Base-by-base conservation (phyloP, 2,888 invertebrate genomes). In the Drosophila fungiperda region DNA sequence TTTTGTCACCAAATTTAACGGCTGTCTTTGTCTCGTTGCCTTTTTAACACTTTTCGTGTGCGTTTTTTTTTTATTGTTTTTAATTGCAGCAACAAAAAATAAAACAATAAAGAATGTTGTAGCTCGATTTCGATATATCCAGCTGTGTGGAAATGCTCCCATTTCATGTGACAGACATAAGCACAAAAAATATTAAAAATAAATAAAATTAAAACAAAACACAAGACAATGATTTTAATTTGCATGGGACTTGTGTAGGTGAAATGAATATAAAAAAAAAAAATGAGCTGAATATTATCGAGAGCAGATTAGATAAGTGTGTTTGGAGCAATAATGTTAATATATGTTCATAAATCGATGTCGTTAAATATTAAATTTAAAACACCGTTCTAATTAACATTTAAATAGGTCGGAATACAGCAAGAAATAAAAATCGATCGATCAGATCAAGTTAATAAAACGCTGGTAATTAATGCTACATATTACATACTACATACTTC, bases 141-240 rank as follows among this genome's bases (percentile, higher is more conserved):
- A 20, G 20, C 12, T 45, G 42, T 12, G 11, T 29, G 29, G 5
- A 6, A 29, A 6, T 29, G 29, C 4, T 29, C 29, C 29, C 5
- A 29, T 29, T 29, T 29, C 29, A 29, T 29, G 29, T 5, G 1
- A 1, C 29, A 29, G 29, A 6, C 29, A 29, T 6, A 29, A 29
- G 29, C 29, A 0, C 29, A 29, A 29, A 50, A 33, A 42, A 17
- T 33, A 29, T 49, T 20, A 55, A n/a, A 38, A 23, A 58, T 33
- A 50, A 49, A 50, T 50, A 32, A 3, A 57, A 23, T 48, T 23
- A 26, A 26, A 2, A 26, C 1, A 26, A 53, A 26, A 50, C 45
- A 63, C 17, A 63, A 76, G 70, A 54, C 74, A 74, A 50, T 74
- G 74, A 75, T 74, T 74, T 50, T 55, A 36, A 65, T 75, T 69